A percentile compares a stretch with the other conserved stretches of the same genome.
Evolutionary conservation across 2,888 invertebrate genomes (phyloP).

Genomic region (Melipona beecheii): DNA sequence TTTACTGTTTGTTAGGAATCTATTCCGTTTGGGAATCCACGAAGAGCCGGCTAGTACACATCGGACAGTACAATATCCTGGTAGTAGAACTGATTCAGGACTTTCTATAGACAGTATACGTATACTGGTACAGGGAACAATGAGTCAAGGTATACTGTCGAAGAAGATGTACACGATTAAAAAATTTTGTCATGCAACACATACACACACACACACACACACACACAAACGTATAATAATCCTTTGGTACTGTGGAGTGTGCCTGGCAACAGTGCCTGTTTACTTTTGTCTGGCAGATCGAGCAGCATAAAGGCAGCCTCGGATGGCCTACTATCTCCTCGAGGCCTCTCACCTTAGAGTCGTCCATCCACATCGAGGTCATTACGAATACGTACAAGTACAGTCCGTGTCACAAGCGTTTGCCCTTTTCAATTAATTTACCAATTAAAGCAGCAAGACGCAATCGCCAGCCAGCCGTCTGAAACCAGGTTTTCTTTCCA

Average conservation of each 20-base stretch:
- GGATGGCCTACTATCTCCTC: slow-evolving; percentile 83
- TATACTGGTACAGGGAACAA: background rate
- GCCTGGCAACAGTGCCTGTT: slow-evolving; percentile 69
- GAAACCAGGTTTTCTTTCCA: background rate
- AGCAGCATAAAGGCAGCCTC: slow-evolving; percentile 68
- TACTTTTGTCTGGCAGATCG: slow-evolving; percentile 74
- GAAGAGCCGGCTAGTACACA: no score
- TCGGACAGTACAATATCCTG: no score
- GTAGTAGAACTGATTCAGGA: background rate
- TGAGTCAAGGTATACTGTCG: slow-evolving; percentile 18
- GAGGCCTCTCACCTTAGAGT: slow-evolving; percentile 82
- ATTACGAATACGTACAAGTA: slow-evolving; percentile 76
- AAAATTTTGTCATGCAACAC: slow-evolving; percentile 29
- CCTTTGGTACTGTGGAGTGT: slow-evolving; percentile 47
- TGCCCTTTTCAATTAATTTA: slow-evolving; percentile 43
- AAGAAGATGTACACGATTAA: slow-evolving; percentile 1
- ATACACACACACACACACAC: background rate
- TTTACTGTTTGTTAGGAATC: no score
- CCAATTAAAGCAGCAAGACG: slow-evolving; percentile 32
- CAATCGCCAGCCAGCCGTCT: background rate
- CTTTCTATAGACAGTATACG: background rate
- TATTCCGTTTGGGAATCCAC: no score
- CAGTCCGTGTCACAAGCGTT: slow-evolving; percentile 61
- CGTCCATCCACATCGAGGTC: slow-evolving; percentile 83
- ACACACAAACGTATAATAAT: slow-evolving; percentile 32